Evolutionary conservation across 1,140 invertebrate species (phyloP).

Genomic region (Conus ventricosus): DNA sequence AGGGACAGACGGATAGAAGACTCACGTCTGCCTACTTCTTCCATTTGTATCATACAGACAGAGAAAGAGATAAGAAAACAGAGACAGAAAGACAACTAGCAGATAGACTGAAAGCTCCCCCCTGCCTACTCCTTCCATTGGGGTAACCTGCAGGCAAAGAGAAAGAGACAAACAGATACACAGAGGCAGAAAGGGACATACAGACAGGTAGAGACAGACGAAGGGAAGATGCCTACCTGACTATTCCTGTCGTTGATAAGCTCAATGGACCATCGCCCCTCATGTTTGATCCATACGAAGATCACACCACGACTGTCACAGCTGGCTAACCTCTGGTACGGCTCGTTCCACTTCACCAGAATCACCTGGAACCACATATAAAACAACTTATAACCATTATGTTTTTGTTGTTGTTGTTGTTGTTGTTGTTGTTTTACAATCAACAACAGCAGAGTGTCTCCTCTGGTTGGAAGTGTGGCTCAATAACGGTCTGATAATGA

Average conservation of each 20-base stretch:
- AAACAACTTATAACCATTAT: background rate
- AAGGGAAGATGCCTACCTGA: constrained; percentile 80
- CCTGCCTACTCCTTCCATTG: too few relatives aligned
- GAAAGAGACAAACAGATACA: constrained; percentile 3
- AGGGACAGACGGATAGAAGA: too few relatives aligned
- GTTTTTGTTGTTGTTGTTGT: too few relatives aligned
- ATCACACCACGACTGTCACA: constrained; percentile 98
- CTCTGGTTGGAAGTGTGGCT: too few relatives aligned
- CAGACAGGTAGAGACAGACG: background rate
- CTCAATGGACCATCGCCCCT: constrained; percentile 98
- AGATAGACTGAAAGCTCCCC: too few relatives aligned
- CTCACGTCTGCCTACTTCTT: too few relatives aligned
- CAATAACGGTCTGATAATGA: too few relatives aligned
- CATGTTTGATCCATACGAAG: constrained; percentile 99
- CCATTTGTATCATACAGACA: too few relatives aligned
- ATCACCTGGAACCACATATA: constrained; percentile 84
- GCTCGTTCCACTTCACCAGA: constrained; percentile 98
- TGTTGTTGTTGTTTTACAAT: too few relatives aligned
- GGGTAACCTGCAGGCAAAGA: background rate
- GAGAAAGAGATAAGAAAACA: too few relatives aligned
- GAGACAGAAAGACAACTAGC: too few relatives aligned
- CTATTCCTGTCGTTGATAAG: constrained; percentile 98
- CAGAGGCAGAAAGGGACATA: background rate
- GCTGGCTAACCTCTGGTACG: constrained; percentile 97
- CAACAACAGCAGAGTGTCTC: background rate